These are phyloP conservation scores for Laodelphax striatellus DNA, from an alignment of 1,140 invertebrate species.

Conservation along the genomic window DNA sequence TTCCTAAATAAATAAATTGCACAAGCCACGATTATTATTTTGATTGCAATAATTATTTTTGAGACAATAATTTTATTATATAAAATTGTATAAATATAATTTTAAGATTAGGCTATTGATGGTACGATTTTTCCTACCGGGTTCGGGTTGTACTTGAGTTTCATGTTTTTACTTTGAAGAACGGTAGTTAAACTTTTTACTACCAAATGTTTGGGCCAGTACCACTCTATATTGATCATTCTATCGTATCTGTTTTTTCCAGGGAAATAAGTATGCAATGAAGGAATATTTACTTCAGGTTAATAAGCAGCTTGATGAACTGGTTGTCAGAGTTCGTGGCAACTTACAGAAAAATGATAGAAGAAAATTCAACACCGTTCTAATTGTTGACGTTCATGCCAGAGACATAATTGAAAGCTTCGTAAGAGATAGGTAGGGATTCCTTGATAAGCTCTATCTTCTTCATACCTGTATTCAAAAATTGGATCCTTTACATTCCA, in stretches of 20 bases:
- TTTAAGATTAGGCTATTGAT: too few relatives aligned
- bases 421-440: constrained; percentile 51
- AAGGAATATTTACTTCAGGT: constrained; percentile 73
- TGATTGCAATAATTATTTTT: too few relatives aligned
- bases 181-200: too few relatives aligned
- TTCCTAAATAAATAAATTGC: too few relatives aligned
- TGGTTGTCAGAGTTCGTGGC: constrained; percentile 60
- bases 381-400: constrained; percentile 83
- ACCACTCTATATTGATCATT: too few relatives aligned
- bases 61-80: too few relatives aligned
- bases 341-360: constrained; percentile 67
- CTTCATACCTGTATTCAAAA: not conserved
- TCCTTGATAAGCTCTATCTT: not conserved
- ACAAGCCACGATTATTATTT: too few relatives aligned
- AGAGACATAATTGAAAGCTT: constrained; percentile 80
- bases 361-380: constrained; percentile 73
- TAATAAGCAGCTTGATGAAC: constrained; percentile 71
- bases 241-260: constrained; percentile 21
- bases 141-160: too few relatives aligned
- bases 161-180: too few relatives aligned
- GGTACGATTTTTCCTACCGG: too few relatives aligned
- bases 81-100: too few relatives aligned
- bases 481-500: not conserved
- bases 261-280: constrained; percentile 73
- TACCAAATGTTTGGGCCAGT: too few relatives aligned